Base-by-base conservation (phyloP, 2,113 vertebrate genomes). In the Pterophyllum scalare region DNA sequence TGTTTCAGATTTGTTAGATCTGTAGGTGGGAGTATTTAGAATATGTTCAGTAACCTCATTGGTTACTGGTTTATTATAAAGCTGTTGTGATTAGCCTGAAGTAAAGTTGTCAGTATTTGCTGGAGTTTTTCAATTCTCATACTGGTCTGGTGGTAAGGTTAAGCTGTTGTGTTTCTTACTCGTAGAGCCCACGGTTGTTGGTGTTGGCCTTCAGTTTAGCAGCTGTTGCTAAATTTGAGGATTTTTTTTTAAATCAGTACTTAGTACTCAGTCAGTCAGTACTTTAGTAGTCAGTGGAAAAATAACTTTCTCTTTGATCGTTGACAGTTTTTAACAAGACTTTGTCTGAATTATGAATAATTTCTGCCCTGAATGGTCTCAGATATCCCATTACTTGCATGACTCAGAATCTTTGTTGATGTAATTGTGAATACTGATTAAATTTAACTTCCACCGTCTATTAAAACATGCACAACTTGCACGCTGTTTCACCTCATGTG, bases 261-360 rank as follows among this genome's bases (percentile, higher is more conserved):
- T 33, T 19, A 54, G 65, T 31, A 52, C n/a, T n/a, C n/a, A n/a
- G n/a, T n/a, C n/a, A n/a, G n/a, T n/a, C n/a, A n/a, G n/a, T n/a
- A n/a, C n/a, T n/a, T n/a, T n/a, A n/a, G n/a, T n/a, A 11, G 46
- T 72, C 52, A 54, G 26, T 52, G 67, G 33, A 31, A 72, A 72
- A 72, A 72, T 54, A 26, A 54, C 67, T 54, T 33, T 46, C 67
- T 72, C 26, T 33, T 72, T 72, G 67, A n/a, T 72, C 11, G 11
- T 72, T 72, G 67, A 72, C 3, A 0, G 2, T 54, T 72, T 72
- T 72, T 14, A 72, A 54, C 67, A 54, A 54, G 67, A n/a, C 33
- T 72, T 72, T 24, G 28, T 72, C 24, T 72, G 67, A 31, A 54
- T 72, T 72, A n/a, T 72, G 67, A 54, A 72, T 72, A 8, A 54